These are phyloP conservation scores for Hydrocynus forskahlii DNA, from an alignment of 2,797 vertebrate species.

Conservation along the genomic window DNA sequence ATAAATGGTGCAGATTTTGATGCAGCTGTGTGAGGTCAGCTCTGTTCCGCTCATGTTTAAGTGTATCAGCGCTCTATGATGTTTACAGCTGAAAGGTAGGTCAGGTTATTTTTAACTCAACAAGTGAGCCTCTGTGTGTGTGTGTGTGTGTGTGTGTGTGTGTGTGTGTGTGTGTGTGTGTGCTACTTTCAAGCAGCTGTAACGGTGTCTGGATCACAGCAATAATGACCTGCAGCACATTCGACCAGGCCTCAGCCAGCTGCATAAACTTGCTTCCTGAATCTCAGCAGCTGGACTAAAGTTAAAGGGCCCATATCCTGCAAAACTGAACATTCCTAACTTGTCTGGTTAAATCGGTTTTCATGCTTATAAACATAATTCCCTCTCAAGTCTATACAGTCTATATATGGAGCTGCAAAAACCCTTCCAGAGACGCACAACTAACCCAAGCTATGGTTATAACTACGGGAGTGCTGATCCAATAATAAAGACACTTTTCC, in stretches of 20 bases:
- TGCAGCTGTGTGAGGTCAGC: conserved; percentile 53
- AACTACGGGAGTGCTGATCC: too few species aligned
- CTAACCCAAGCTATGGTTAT: too few species aligned
- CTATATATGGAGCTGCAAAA: too few species aligned
- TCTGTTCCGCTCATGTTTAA: conserved; percentile 44
- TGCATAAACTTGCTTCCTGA: not conserved
- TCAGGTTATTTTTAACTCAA: conserved; percentile 63
- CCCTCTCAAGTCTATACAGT: too few species aligned
- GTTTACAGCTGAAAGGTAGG: conserved; percentile 59
- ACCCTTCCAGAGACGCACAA: too few species aligned
- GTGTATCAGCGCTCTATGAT: conserved; percentile 48
- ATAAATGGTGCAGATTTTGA: conserved; percentile 42
- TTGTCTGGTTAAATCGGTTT: too few species aligned
- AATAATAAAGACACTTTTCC: too few species aligned
- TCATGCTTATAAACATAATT: too few species aligned
- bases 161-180: conserved; percentile 29
- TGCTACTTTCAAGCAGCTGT: conserved; percentile 47
- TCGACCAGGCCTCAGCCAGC: too few species aligned
- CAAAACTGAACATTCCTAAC: not conserved
- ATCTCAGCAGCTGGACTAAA: not conserved
- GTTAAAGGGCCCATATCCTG: not conserved
- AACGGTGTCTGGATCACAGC: conserved; percentile 38
- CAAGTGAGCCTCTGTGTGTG: conserved; percentile 2
- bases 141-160: not conserved
- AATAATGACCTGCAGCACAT: too few species aligned